Percentiles rank a stretch among this genome's conserved stretches.
phyloP scores from a whole-genome alignment of 1,140 invertebrate genomes.

The Dolichoris vasculosae region DNA sequence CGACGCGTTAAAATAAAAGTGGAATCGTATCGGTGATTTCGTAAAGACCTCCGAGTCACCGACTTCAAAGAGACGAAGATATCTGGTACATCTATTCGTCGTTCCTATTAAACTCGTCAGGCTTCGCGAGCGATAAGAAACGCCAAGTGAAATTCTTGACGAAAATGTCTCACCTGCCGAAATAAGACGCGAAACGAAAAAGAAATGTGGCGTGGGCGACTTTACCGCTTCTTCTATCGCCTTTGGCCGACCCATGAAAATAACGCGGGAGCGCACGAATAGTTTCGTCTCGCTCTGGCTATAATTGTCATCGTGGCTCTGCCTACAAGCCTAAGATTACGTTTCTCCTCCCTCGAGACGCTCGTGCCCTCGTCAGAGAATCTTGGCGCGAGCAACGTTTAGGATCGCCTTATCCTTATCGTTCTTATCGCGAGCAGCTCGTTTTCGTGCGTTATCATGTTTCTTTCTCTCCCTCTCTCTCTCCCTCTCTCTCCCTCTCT shows the following conservation, averaged over 20 bases:
- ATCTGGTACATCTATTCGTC: neutral
- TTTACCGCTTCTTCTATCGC: neutral
- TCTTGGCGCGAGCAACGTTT: neutral
- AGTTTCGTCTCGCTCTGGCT: neutral
- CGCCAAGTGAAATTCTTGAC: neutral
- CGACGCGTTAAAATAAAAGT: neutral
- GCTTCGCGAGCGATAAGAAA: neutral
- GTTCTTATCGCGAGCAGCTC: neutral
- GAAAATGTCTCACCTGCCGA: neutral
- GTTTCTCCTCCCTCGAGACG: neutral
- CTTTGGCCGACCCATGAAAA: neutral
- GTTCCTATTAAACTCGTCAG: neutral
- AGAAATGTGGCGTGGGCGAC: neutral
- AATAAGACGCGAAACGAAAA: neutral
- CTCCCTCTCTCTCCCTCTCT: neutral
- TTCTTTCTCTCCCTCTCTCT: conserved; percentile 5
- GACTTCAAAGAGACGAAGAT: neutral
- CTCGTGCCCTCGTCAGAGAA: neutral
- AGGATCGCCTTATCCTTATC: neutral
- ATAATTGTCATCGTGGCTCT: neutral
- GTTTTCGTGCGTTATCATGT: neutral
- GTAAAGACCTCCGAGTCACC: neutral
- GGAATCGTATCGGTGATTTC: neutral
- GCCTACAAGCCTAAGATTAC: neutral
- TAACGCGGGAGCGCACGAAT: neutral